These are phyloP conservation scores for Aldrovandia affinis DNA, from an alignment of 2,797 vertebrate genomes.

Conservation along the genomic window DNA sequence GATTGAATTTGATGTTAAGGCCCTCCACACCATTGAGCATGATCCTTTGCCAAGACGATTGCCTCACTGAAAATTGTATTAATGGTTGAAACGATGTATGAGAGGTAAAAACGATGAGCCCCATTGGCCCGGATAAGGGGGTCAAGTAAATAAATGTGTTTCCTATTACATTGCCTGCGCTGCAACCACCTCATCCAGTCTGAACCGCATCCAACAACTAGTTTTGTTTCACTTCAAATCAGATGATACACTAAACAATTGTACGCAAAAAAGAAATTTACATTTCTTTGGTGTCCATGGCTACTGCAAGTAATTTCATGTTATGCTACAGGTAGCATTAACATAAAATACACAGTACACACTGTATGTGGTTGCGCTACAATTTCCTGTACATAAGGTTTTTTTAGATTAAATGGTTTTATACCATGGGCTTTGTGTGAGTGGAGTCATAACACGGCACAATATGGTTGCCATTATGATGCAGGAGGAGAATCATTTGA, in stretches of 20 bases:
- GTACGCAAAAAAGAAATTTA: no score
- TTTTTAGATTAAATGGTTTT: neutral
- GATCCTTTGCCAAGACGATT: neutral
- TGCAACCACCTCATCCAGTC: neutral
- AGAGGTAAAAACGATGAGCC: neutral
- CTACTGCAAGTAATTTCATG: neutral
- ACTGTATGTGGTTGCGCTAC: neutral
- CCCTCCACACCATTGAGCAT: neutral
- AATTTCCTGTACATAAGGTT: neutral
- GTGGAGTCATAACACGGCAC: conserved; percentile 41
- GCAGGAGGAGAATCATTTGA: conserved; percentile 55
- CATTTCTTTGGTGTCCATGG: neutral
- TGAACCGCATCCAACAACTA: neutral
- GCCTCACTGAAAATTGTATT: no score
- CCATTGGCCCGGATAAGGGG: neutral
- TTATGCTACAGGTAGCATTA: neutral
- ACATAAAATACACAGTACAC: neutral
- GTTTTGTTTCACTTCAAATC: neutral
- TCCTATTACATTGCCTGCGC: neutral
- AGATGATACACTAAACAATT: neutral
- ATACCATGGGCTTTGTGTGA: conserved; percentile 39
- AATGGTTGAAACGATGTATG: neutral
- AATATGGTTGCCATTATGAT: conserved; percentile 52
- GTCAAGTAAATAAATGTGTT: neutral
- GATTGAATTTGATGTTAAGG: neutral